A percentile compares a stretch with the other conserved stretches of the same genome.
Conservation (phyloP, 92 coral and sea anemone species). For the Meandrina meandrites region DNA sequence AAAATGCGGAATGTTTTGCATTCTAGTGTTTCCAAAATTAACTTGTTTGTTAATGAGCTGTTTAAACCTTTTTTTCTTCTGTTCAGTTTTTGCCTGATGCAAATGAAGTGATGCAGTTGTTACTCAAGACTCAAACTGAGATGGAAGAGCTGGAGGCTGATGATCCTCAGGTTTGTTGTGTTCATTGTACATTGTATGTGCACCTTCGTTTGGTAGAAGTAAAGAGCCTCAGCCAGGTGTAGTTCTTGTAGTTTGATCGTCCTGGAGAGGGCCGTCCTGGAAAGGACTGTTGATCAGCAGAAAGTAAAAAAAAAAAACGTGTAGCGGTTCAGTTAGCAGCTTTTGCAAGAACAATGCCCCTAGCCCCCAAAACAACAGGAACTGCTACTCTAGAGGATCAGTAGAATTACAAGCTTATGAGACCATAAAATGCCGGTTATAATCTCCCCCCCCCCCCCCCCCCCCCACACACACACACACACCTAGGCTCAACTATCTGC, state of each 20-base stretch:
- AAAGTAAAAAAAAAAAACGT: too few species aligned
- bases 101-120: constrained; percentile 92
- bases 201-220: neutral
- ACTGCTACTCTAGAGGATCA: too few species aligned
- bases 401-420: too few species aligned
- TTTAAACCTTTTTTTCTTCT: neutral
- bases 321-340: too few species aligned
- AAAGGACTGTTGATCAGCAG: too few species aligned
- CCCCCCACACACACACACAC: neutral
- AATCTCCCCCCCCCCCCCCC: too few species aligned
- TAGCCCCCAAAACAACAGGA: too few species aligned
- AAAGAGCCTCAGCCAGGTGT: neutral
- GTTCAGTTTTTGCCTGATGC: constrained; percentile 88
- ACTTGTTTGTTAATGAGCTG: neutral
- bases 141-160: constrained; percentile 95
- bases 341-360: too few species aligned
- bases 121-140: constrained; percentile 94
- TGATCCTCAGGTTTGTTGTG: constrained; percentile 82
- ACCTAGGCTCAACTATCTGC: neutral
- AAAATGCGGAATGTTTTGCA: too few species aligned
- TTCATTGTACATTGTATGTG: neutral
- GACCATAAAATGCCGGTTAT: too few species aligned
- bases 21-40: neutral
- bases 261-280: neutral
- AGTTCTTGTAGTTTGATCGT: neutral